These are phyloP conservation scores for Macrophya annulata DNA, from an alignment of 2,888 invertebrate species.

Conservation along the genomic window DNA sequence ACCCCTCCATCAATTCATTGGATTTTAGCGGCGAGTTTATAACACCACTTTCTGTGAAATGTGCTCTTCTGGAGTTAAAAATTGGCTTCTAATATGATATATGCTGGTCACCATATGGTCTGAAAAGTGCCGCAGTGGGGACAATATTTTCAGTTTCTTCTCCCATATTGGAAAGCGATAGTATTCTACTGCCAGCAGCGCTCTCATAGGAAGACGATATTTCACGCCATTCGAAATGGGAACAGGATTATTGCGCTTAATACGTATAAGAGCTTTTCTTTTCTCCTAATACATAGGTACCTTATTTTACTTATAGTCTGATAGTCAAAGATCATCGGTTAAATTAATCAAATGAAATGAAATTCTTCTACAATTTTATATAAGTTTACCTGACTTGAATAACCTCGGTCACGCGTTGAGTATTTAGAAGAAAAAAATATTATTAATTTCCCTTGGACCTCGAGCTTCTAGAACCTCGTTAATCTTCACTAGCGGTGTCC, in stretches of 20 bases:
- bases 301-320: neutral
- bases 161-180: slow-evolving; percentile 55
- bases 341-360: neutral
- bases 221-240: slow-evolving; percentile 61
- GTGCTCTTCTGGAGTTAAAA: slow-evolving; percentile 73
- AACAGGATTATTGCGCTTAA: slow-evolving; percentile 38
- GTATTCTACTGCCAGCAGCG: slow-evolving; percentile 66
- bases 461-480: slow-evolving; percentile 66
- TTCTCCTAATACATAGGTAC: neutral
- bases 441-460: slow-evolving; percentile 48
- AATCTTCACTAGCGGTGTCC: slow-evolving; percentile 74
- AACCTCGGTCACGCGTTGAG: neutral
- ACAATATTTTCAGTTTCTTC: slow-evolving; percentile 69
- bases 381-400: neutral
- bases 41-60: slow-evolving; percentile 65
- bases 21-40: slow-evolving; percentile 61
- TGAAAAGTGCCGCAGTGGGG: slow-evolving; percentile 67
- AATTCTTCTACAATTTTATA: neutral
- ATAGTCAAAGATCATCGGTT: neutral
- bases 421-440: slow-evolving; percentile 35
- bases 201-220: slow-evolving; percentile 70
- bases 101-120: slow-evolving; percentile 73
- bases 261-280: slow-evolving; percentile 12
- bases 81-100: slow-evolving; percentile 76
- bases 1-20: slow-evolving; percentile 66